A percentile compares a stretch with the other conserved stretches of the same genome.
Conservation (phyloP, 2,113 vertebrate species). For the Hystrix brachyura region DNA sequence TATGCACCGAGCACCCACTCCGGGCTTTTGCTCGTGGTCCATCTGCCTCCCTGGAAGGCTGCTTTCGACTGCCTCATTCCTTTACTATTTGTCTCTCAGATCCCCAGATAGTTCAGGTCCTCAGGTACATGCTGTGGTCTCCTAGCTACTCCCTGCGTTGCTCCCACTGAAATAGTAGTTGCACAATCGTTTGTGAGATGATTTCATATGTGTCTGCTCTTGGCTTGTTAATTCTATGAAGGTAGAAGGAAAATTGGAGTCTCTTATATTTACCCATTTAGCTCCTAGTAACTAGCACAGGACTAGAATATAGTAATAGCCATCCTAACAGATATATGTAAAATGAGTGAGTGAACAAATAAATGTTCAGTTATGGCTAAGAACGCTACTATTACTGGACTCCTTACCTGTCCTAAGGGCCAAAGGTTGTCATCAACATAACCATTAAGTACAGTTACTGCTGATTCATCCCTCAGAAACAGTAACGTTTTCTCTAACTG, state of each 20-base stretch:
- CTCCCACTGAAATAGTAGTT: background rate
- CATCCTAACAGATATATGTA: background rate
- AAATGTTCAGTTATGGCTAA: background rate
- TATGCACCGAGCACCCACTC: no score
- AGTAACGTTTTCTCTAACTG: background rate
- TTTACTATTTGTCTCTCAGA: background rate
- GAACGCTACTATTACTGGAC: background rate
- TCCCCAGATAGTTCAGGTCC: background rate
- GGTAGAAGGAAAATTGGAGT: background rate
- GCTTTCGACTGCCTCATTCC: background rate
- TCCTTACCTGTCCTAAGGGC: background rate
- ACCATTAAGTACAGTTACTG: background rate
- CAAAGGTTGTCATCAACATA: background rate
- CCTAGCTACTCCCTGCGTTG: background rate
- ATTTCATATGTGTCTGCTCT: background rate
- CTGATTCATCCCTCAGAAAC: background rate
- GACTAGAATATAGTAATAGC: background rate
- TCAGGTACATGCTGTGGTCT: background rate
- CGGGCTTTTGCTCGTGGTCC: rapidly evolving
- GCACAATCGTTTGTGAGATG: background rate
- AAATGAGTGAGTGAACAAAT: background rate
- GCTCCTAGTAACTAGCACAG: background rate
- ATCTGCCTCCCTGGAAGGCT: background rate
- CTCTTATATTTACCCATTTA: background rate
- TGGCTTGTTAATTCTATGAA: background rate